Percentiles rank a stretch among this genome's conserved stretches.
Evolutionary conservation across 2,113 vertebrate genomes (phyloP).

Genomic region (Tachycineta bicolor): DNA sequence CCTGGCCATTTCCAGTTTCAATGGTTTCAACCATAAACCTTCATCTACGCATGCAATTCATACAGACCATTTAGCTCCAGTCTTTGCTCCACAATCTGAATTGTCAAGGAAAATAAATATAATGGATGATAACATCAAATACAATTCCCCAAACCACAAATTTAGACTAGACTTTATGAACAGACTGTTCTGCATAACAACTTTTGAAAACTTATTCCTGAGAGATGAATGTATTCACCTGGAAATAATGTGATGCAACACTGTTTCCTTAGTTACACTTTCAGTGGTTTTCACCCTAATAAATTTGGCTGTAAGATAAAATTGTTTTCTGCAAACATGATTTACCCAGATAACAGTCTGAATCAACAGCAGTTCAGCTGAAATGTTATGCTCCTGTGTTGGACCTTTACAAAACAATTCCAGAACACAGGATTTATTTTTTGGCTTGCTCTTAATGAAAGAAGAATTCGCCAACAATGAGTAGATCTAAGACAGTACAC

Average conservation of each 20-base stretch:
- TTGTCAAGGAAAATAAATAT: background rate
- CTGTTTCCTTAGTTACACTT: background rate
- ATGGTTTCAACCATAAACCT: background rate
- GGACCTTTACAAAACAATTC: background rate
- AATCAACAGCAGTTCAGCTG: background rate
- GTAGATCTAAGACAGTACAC: background rate
- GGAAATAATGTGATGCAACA: background rate
- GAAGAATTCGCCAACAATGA: background rate
- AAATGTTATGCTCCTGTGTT: background rate
- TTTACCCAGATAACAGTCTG: background rate
- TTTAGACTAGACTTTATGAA: background rate
- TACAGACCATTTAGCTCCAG: background rate
- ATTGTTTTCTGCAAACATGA: background rate
- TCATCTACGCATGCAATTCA: background rate
- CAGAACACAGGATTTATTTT: background rate
- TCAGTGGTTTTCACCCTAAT: background rate
- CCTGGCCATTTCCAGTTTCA: background rate
- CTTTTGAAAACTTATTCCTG: background rate
- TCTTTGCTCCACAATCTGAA: background rate
- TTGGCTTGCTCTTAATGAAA: background rate
- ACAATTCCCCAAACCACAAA: background rate
- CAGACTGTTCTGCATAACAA: background rate
- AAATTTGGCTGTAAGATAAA: background rate
- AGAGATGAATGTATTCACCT: background rate
- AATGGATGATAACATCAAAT: background rate